Base-by-base conservation (phyloP, 2,113 vertebrate species). In the Periophthalmus modestus region DNA sequence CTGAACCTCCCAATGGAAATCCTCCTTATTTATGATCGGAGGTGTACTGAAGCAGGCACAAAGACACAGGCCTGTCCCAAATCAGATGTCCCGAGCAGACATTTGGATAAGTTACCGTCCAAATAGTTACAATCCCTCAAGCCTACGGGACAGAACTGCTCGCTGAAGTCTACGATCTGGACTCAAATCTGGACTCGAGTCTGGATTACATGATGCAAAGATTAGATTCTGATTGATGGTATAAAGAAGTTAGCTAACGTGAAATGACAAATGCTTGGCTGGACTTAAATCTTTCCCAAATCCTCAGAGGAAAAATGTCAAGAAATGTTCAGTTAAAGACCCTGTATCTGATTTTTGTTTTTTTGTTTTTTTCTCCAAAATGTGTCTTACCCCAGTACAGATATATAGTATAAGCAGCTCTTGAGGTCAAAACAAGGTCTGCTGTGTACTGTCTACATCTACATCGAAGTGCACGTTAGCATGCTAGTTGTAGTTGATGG, bases 1-100 rank as follows among this genome's bases (percentile, higher is more conserved):
- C 59, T 67, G 57, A 69, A 3, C 48, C 16, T 28, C 66, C 10
- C 48, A 69, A 52, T 78, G 83, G 83, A 90, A 82, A 75, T 62
- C 77, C 62, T 68, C 23, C 61, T 78, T 48, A 74, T 54, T 81
- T 79, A 78, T 70, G 79, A 47, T 72, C 54, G 10, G 0, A 13
- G 14, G 66, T 75, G 46, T 71, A 15, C 10, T 23, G 73, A 43
- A 69, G 46, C 70, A 71, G 74, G 75, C 61, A 23, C 47, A 28
- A 70, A 57, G 48, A 58, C 15, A n/a, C 66, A n/a, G 33, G 52
- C 72, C 14, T 66, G 72, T 84, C 71, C 71, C 36, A 0, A 15
- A 66, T 80, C 57, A 43, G 80, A 86, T 79, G 79, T 79, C 65
- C 52, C 73, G 47, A 71, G 50, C 84, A 88, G 85, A 86, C 57